Percentiles rank a stretch among this genome's conserved stretches.
Evolutionary conservation across 1,140 invertebrate genomes (phyloP).

Genomic region (Sarcophaga bullata): DNA sequence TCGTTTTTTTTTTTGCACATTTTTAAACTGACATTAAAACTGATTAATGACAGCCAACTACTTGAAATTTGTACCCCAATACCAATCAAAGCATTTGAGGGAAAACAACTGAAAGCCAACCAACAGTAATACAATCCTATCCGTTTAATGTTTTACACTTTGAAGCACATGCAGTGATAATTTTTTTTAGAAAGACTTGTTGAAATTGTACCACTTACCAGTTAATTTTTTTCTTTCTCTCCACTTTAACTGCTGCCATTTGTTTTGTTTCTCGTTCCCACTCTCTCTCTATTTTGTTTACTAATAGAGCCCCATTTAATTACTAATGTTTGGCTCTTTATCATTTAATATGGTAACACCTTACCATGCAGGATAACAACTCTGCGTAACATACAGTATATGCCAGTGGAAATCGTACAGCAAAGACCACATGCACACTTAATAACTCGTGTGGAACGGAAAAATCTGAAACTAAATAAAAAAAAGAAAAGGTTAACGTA

Average conservation of each 20-base stretch:
- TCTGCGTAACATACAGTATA: too few relatives aligned
- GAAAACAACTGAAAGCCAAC: background rate
- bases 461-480: background rate
- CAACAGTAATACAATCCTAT: too few relatives aligned
- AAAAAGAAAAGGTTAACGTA: too few relatives aligned
- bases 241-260: too few relatives aligned
- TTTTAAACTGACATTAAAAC: conserved; percentile 40
- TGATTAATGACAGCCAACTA: conserved; percentile 38
- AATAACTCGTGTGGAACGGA: background rate
- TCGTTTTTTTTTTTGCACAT: background rate
- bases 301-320: background rate
- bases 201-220: background rate
- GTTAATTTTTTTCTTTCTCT: too few relatives aligned
- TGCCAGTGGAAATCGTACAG: background rate
- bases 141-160: background rate
- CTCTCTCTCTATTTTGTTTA: background rate
- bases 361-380: background rate
- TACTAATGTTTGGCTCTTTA: background rate
- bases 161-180: background rate
- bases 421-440: background rate
- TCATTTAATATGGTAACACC: conserved; percentile 1
- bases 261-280: too few relatives aligned
- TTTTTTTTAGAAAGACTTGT: background rate
- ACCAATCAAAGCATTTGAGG: background rate
- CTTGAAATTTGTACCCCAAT: conserved; percentile 12